Evolutionary conservation across 1,140 invertebrate genomes (phyloP).

Genomic region (Lepidostoma basale): DNA sequence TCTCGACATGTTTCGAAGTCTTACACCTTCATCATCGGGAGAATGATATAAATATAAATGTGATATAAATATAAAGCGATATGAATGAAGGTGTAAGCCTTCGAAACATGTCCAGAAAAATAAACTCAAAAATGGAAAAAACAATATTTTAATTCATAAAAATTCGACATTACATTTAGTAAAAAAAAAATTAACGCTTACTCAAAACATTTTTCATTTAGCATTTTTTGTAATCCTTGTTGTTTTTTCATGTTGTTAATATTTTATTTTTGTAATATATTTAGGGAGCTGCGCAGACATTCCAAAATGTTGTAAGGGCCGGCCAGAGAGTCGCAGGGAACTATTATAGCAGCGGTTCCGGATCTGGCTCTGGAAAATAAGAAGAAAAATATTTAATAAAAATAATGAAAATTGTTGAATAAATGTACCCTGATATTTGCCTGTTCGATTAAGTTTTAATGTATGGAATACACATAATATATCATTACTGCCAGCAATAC

Average conservation of each 20-base stretch:
- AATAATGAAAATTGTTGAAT: slow-evolving; percentile 2
- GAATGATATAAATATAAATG: too few relatives aligned
- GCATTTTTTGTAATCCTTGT: neutral
- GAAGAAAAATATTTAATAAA: neutral
- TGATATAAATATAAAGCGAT: too few relatives aligned
- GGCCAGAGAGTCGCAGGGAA: slow-evolving; percentile 55
- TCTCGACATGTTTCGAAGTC: too few relatives aligned
- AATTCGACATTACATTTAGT: too few relatives aligned
- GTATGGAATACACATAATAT: too few relatives aligned
- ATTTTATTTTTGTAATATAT: slow-evolving; percentile 3
- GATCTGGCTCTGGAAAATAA: slow-evolving; percentile 32
- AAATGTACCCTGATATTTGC: neutral
- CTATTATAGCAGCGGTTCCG: slow-evolving; percentile 56
- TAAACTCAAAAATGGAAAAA: too few relatives aligned
- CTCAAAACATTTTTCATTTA: neutral
- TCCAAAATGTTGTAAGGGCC: slow-evolving; percentile 57
- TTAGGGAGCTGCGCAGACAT: slow-evolving; percentile 59
- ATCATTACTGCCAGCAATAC: too few relatives aligned
- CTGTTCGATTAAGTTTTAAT: neutral
- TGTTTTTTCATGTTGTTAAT: neutral
- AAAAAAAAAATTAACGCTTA: too few relatives aligned
- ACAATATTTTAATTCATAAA: too few relatives aligned
- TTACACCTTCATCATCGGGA: too few relatives aligned
- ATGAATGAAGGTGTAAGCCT: too few relatives aligned
- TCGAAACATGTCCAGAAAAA: too few relatives aligned